Percentiles rank a stretch among this genome's conserved stretches.
These are phyloP conservation scores for Lasiurus borealis DNA, from an alignment of 2,113 vertebrate species.

Conservation along the genomic window DNA sequence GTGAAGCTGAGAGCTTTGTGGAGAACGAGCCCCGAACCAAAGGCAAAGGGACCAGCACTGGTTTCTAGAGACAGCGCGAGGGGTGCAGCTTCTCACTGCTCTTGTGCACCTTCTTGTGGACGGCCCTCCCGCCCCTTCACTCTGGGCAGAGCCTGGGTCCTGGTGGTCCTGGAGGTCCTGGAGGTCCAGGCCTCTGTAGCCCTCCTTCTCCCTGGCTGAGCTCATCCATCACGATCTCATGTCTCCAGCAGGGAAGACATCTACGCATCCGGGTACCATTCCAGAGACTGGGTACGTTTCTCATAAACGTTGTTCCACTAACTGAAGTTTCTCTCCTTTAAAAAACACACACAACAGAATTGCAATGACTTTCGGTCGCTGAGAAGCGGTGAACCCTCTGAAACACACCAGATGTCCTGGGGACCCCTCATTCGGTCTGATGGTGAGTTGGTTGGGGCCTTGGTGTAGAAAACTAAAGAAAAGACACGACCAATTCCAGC, in stretches of 20 bases:
- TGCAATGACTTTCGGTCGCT: slow-evolving; percentile 51
- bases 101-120: accelerated
- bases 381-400: neutral
- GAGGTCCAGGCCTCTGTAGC: neutral
- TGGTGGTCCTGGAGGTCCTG: too few relatives aligned
- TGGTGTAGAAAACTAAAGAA: neutral
- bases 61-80: neutral
- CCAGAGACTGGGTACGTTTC: accelerated
- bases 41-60: neutral
- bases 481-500: accelerated
- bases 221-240: accelerated
- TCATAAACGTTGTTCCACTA: neutral
- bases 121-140: accelerated
- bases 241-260: accelerated
- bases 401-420: slow-evolving; percentile 62
- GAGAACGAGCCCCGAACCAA: accelerated
- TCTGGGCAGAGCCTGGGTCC: neutral
- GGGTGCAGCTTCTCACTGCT: neutral
- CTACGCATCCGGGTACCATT: accelerated
- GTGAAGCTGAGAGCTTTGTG: neutral
- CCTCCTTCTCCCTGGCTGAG: accelerated
- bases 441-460: slow-evolving; percentile 61
- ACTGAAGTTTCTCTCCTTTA: neutral
- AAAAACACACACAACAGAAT: slow-evolving; percentile 42
- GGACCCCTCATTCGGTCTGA: slow-evolving; percentile 65